Evolutionary conservation across 2,113 vertebrate species (phyloP), one percentile per base, ranked within the genome.

Genomic region (Pituophis catenifer): DNA sequence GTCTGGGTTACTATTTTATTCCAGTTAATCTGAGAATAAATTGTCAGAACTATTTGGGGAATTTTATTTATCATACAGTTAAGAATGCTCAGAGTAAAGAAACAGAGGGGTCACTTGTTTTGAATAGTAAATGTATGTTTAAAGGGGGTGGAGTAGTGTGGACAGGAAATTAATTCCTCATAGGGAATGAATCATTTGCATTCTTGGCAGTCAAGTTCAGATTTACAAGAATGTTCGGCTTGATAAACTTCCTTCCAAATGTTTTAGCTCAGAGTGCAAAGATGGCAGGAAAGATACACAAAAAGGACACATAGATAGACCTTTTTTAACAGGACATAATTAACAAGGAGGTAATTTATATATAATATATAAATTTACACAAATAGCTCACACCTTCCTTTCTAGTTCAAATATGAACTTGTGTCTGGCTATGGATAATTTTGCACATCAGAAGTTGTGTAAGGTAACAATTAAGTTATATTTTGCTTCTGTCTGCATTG

Each of bases 211-310:
- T 50, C 33, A 58, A 92, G 50, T 92, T 93, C 94, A 95, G 93
- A 94, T 96, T 96, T 96, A 93, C 95, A 96, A 96, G 95, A 97
- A 95, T 97, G 96, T 94, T 96, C 94, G 95, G 94, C 96, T 97
- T 97, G 93, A 97, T 95, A 94, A 96, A 93, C 95, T 96, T 97
- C 96, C 95, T 96, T 94, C 95, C 95, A 95, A 96, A 96, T 91
- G 95, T 91, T 94, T 91, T 59, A 62, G n/a, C 95, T 94, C 59
- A 91, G 92, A 96, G 85, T 70, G 91, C 1, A 65, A 93, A 3
- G 4, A 91, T 24, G 52, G 50, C n/a, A 90, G 91, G n/a, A 94
- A 59, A 86, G 29, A 86, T n/a, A 81, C 91, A 88, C 91, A 86
- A 93, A 92, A 93, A 90, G 92, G 89, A 92, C 93, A 92, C 52